A percentile compares a stretch with the other conserved stretches of the same genome.
These are phyloP conservation scores for Potamarius usumacintae DNA, from an alignment of 2,113 vertebrate species.

Conservation along the genomic window DNA sequence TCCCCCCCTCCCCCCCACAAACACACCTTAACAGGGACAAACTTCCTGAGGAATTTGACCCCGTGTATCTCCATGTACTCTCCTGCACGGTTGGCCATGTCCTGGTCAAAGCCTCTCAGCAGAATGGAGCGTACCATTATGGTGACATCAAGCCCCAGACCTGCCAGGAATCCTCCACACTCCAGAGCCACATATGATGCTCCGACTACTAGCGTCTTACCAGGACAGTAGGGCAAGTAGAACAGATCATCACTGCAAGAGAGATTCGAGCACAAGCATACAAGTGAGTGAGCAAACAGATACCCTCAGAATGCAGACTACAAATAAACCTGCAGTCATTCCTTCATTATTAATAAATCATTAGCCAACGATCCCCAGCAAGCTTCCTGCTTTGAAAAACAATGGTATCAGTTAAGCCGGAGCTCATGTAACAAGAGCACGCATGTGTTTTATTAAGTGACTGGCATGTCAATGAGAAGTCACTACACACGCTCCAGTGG, in stretches of 20 bases:
- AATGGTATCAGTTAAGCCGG: not conserved
- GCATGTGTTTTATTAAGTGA: not conserved
- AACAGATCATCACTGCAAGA: constrained; percentile 90
- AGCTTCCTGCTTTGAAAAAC: constrained; percentile 17
- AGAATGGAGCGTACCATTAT: constrained; percentile 94
- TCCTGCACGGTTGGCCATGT: constrained; percentile 90
- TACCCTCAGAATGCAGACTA: not conserved
- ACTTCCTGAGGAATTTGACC: constrained; percentile 85
- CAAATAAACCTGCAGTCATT: not conserved
- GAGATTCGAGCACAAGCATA: not conserved
- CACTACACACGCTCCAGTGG: not conserved
- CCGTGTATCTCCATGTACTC: constrained; percentile 87
- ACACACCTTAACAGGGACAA: constrained; percentile 81
- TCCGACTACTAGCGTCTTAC: constrained; percentile 89
- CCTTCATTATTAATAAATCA: not conserved
- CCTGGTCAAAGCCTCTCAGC: constrained; percentile 92
- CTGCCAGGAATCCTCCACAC: constrained; percentile 92
- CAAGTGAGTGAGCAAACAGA: not conserved
- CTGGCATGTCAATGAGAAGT: no score
- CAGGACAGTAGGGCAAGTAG: constrained; percentile 89
- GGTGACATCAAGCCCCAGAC: constrained; percentile 88
- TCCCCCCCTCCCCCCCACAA: not conserved
- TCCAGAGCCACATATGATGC: constrained; percentile 93
- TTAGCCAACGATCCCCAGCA: not conserved
- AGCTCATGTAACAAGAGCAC: not conserved